Evolutionary conservation across 2,888 invertebrate genomes (phyloP).

Genomic region (Xylota sylvarum): DNA sequence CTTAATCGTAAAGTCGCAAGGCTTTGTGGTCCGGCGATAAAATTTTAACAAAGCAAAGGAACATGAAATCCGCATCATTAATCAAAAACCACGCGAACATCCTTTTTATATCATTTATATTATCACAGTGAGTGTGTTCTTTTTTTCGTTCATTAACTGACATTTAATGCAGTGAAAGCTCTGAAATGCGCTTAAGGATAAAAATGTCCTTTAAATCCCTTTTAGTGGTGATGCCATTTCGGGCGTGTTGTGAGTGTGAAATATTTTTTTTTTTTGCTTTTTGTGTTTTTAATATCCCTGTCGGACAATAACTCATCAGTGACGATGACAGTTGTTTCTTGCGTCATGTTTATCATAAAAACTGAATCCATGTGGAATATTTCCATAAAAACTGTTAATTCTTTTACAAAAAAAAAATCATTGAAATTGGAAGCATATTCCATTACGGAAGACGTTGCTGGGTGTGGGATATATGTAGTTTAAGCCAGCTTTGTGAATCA

Average conservation of each 20-base stretch:
- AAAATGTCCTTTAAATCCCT: slow-evolving; percentile 67
- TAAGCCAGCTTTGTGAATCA: slow-evolving; percentile 21
- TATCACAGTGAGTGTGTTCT: slow-evolving; percentile 34
- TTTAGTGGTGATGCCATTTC: slow-evolving; percentile 32
- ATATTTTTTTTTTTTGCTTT: slow-evolving; percentile 14
- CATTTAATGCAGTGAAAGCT: slow-evolving; percentile 45
- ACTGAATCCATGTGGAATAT: slow-evolving; percentile 22
- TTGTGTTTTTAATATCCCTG: too few species aligned
- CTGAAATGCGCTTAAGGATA: slow-evolving; percentile 53
- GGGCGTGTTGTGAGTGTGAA: background rate
- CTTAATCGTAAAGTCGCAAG: slow-evolving; percentile 50
- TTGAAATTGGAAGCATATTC: slow-evolving; percentile 22
- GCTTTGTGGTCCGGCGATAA: slow-evolving; percentile 48
- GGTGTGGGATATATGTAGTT: slow-evolving; percentile 60
- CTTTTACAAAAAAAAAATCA: slow-evolving; percentile 4
- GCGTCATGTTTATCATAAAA: slow-evolving; percentile 32
- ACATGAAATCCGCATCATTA: slow-evolving; percentile 73
- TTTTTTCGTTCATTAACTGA: slow-evolving; percentile 51
- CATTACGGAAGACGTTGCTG: background rate
- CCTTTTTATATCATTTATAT: slow-evolving; percentile 69
- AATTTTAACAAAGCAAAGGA: slow-evolving; percentile 42
- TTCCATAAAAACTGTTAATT: slow-evolving; percentile 24
- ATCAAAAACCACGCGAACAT: slow-evolving; percentile 72
- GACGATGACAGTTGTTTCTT: slow-evolving; percentile 69
- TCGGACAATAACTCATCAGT: slow-evolving; percentile 64